phyloP scores from a whole-genome alignment of 2,797 vertebrate species.

The Decapterus maruadsi region DNA sequence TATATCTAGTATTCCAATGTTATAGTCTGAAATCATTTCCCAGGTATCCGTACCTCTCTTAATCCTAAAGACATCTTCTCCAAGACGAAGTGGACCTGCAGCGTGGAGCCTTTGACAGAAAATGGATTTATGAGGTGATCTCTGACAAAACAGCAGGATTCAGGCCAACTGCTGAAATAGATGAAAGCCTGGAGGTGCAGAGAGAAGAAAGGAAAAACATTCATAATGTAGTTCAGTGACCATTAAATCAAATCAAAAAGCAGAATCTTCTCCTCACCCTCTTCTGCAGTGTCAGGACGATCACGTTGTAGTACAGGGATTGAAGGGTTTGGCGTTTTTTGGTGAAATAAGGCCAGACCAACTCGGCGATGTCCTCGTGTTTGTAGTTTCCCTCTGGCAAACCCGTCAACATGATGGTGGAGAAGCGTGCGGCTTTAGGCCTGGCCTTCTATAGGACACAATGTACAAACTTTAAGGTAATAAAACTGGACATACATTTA shows the following conservation, averaged over 20 bases:
- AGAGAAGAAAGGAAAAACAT: neutral
- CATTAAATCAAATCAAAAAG: rapidly evolving
- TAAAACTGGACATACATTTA: too few species aligned
- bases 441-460: constrained; percentile 27
- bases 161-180: constrained; percentile 29
- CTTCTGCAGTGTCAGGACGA: constrained; percentile 63
- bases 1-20: too few species aligned
- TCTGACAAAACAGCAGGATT: constrained; percentile 33
- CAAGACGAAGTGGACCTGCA: constrained; percentile 47
- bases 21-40: too few species aligned
- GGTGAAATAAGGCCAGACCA: constrained; percentile 85
- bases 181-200: constrained; percentile 62
- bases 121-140: neutral
- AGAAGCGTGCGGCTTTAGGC: rapidly evolving
- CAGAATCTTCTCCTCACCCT: constrained; percentile 57
- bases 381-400: constrained; percentile 83
- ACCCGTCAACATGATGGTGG: constrained; percentile 86
- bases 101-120: rapidly evolving
- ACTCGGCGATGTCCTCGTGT: constrained; percentile 83
- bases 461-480: neutral
- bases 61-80: constrained; percentile 3
- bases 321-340: constrained; percentile 26
- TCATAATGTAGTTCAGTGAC: neutral
- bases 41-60: constrained; percentile 58
- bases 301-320: constrained; percentile 58